Evolutionary conservation across 2,888 invertebrate genomes (phyloP), one percentile per base, ranked within the genome.

Genomic region (Eilema depressum): DNA sequence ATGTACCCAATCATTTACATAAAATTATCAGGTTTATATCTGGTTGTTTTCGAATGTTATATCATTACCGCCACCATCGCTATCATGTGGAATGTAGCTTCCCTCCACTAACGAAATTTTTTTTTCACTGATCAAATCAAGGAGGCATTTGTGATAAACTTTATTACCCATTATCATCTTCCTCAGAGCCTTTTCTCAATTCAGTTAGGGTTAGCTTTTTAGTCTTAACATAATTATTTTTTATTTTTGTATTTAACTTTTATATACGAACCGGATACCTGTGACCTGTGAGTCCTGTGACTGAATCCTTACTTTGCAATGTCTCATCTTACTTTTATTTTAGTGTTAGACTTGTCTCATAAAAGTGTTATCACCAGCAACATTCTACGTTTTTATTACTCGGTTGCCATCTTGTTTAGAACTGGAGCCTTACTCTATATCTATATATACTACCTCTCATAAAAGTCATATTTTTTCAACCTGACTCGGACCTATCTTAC

Each of bases 381-480:
- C 75, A 63, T 80, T 75, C 61, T 69, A 72, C 20, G 68, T 7
- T 70, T 80, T 75, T 73, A 76, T 80, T 53, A 72, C 77, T 62
- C 11, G 2, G n/a, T 20, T n/a, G 68, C 37, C 70, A 67, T 73
- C 63, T 70, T 75, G 70, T 66, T 59, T 70, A 64, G 57, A 72
- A 37, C 33, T 37, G 33, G 11, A 5, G 12, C 33, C 12, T 37
- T 37, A 37, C 33, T 12, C 30, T n/a, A n/a, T n/a, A n/a, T n/a
- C n/a, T n/a, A n/a, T n/a, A 8, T 33, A 33, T 33, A 8, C 33
- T 37, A 8, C 33, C 12, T 37, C 12, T 37, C 33, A 2, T 37
- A 1, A 37, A 37, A 37, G 33, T 37, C 1, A 37, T 11, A 12
- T 37, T 37, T 1, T 37, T 37, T 37, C 11, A 37, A 37, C n/a